phyloP scores from a whole-genome alignment of 2,797 vertebrate genomes.

The Mergus octosetaceus region DNA sequence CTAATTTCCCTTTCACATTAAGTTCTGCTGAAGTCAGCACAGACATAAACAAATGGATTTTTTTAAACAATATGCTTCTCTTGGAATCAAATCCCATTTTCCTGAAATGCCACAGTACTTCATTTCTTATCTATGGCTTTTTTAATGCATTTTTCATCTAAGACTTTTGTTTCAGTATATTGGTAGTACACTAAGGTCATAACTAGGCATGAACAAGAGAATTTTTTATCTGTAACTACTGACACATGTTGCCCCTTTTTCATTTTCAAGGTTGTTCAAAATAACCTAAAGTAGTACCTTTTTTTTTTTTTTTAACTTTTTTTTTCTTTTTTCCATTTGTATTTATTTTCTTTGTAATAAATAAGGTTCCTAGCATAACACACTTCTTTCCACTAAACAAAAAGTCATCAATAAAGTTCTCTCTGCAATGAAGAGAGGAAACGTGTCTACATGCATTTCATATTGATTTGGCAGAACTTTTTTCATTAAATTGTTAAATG shows the following conservation, averaged over 20 bases:
- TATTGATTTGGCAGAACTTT: background rate
- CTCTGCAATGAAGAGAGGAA: background rate
- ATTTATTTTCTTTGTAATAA: background rate
- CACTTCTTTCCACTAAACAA: background rate
- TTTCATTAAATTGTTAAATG: background rate
- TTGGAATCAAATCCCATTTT: background rate
- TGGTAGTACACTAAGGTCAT: background rate
- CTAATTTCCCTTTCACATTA: constrained; percentile 33
- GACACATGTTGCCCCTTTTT: background rate
- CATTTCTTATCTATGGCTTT: background rate
- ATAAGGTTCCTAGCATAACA: background rate
- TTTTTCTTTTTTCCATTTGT: background rate
- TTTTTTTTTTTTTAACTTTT: background rate
- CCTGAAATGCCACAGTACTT: background rate
- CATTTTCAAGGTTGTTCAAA: background rate
- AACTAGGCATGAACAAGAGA: background rate
- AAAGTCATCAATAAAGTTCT: background rate
- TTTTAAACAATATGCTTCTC: background rate
- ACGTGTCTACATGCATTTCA: background rate
- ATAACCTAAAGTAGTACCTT: background rate
- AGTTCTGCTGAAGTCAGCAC: background rate
- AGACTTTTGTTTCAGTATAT: background rate
- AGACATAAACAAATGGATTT: background rate
- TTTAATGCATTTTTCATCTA: background rate
- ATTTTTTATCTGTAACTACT: background rate